These are phyloP conservation scores for Desoria tigrina DNA, from an alignment of 2,888 invertebrate species.

Conservation along the genomic window DNA sequence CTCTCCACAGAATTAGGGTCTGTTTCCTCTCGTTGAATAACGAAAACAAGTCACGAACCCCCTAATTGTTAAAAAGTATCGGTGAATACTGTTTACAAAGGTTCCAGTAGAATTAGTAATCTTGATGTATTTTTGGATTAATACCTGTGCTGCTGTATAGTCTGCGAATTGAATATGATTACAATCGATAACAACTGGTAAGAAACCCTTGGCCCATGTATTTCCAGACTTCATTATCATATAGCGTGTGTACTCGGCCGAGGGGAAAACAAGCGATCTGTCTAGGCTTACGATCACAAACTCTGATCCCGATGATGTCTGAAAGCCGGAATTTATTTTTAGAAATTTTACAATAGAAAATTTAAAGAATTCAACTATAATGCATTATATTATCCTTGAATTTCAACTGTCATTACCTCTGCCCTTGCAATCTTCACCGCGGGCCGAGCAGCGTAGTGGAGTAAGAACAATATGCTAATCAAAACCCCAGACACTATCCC, in stretches of 20 bases:
- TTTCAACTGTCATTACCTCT: constrained; percentile 62
- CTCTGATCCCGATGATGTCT: constrained; percentile 50
- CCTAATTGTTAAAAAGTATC: constrained; percentile 29
- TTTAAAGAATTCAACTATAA: neutral
- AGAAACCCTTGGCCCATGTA: constrained; percentile 64
- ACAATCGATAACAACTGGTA: constrained; percentile 83
- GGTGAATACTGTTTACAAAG: neutral
- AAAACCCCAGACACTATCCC: constrained; percentile 83
- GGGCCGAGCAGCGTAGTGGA: constrained; percentile 84
- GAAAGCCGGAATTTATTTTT: too few species aligned
- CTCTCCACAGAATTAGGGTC: constrained; percentile 48
- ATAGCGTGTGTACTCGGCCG: constrained; percentile 83
- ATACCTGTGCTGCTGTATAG: constrained; percentile 78
- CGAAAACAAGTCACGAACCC: constrained; percentile 46
- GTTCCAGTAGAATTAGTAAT: neutral
- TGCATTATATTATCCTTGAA: neutral
- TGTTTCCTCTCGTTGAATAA: constrained; percentile 47
- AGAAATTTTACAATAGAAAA: constrained; percentile 1
- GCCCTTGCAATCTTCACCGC: constrained; percentile 77
- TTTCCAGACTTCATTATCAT: constrained; percentile 74
- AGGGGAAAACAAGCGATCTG: constrained; percentile 84
- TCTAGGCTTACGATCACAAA: constrained; percentile 52
- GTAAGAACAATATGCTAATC: constrained; percentile 77
- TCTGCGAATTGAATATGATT: constrained; percentile 85
- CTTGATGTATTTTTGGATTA: neutral